Percentiles rank a stretch among this genome's conserved stretches.
phyloP scores from a whole-genome alignment of 2,888 invertebrate genomes.

The Andrena bucephala region DNA sequence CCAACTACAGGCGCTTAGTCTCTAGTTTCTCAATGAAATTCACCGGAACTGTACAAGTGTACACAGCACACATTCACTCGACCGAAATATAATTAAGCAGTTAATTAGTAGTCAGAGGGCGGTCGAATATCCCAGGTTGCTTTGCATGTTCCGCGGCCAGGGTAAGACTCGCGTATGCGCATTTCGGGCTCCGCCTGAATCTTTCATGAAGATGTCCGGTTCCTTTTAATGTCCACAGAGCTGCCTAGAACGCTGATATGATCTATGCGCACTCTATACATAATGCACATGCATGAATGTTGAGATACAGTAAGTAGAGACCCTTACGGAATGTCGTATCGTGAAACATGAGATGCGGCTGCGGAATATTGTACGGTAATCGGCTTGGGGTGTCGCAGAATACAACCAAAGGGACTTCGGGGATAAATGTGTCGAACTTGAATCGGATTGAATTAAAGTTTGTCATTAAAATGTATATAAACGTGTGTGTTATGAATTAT shows the following conservation, averaged over 20 bases:
- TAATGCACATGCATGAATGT: slow-evolving; percentile 67
- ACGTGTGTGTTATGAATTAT: neutral
- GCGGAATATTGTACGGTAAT: slow-evolving; percentile 4
- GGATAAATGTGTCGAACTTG: neutral
- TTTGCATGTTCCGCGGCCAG: slow-evolving; percentile 16
- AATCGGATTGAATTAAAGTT: neutral
- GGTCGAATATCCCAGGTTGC: slow-evolving; percentile 3
- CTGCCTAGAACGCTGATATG: slow-evolving; percentile 50
- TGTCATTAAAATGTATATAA: neutral
- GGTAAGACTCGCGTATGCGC: slow-evolving; percentile 39
- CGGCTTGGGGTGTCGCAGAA: neutral
- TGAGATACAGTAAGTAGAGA: slow-evolving; percentile 36
- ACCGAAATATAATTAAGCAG: slow-evolving; percentile 41
- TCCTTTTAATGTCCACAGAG: slow-evolving; percentile 64
- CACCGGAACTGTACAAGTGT: neutral
- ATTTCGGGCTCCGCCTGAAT: slow-evolving; percentile 56
- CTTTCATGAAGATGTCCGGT: slow-evolving; percentile 72
- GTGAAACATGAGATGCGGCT: slow-evolving; percentile 50
- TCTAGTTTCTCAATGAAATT: neutral
- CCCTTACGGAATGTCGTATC: slow-evolving; percentile 45
- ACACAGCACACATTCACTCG: neutral
- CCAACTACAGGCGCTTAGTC: neutral
- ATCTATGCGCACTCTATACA: slow-evolving; percentile 60
- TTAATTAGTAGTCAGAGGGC: slow-evolving; percentile 34
- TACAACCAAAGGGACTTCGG: neutral